A percentile compares a stretch with the other conserved stretches of the same genome.
These are phyloP conservation scores for Choristoneura rosaceana DNA, from an alignment of 2,888 invertebrate species.

Conservation along the genomic window DNA sequence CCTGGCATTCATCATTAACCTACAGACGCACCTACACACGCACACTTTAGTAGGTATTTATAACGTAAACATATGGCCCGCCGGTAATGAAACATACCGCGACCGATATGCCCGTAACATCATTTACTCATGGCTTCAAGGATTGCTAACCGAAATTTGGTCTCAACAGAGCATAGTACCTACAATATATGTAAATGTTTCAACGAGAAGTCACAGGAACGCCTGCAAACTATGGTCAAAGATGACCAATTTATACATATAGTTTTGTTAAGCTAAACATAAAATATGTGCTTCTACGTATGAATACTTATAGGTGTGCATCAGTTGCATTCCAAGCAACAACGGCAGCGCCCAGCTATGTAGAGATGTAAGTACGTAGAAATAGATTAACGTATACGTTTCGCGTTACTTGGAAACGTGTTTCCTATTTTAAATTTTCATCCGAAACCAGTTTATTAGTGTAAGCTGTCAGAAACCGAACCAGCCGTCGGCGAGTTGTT, in stretches of 20 bases:
- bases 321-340: conserved; percentile 36
- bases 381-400: conserved; percentile 50
- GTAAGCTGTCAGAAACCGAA: conserved; percentile 72
- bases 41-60: conserved; percentile 65
- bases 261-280: not conserved
- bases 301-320: conserved; percentile 18
- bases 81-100: conserved; percentile 59
- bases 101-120: conserved; percentile 57
- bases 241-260: not conserved
- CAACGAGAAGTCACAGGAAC: not conserved
- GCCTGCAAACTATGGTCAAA: not conserved
- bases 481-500: conserved; percentile 72
- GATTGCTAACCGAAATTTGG: not conserved
- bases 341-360: conserved; percentile 16
- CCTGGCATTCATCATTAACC: conserved; percentile 69
- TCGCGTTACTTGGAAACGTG: conserved; percentile 66
- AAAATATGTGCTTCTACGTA: not conserved
- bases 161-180: not conserved
- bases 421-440: conserved; percentile 68
- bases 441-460: conserved; percentile 76
- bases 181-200: too few species aligned
- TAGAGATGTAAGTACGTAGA: conserved; percentile 30
- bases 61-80: conserved; percentile 81
- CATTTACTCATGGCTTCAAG: conserved; percentile 24
- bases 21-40: conserved; percentile 64